A percentile compares a stretch with the other conserved stretches of the same genome.
Evolutionary conservation across 2,797 vertebrate species (phyloP).

Genomic region (Chelonia mydas): DNA sequence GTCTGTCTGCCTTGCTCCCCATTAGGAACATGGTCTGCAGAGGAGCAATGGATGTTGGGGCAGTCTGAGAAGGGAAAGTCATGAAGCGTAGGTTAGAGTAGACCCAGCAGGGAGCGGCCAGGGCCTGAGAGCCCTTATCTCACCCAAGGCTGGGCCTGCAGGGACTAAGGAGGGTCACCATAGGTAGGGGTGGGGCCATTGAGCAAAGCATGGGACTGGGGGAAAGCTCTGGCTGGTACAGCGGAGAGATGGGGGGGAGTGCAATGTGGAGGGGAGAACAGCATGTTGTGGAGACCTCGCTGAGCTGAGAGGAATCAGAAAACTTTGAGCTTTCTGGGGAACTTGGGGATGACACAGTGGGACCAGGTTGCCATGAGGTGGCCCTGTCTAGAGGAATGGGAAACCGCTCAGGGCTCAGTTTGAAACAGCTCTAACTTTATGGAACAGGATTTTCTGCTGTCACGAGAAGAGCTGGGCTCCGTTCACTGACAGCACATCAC

Average conservation of each 20-base stretch:
- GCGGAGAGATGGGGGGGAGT: too few relatives aligned
- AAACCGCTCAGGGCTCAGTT: not conserved
- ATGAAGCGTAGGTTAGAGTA: too few relatives aligned
- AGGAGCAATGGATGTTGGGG: too few relatives aligned
- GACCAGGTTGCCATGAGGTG: not conserved
- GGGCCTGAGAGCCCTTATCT: not conserved
- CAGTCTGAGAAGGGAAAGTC: too few relatives aligned
- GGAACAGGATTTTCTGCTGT: not conserved
- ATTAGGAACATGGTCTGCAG: not conserved
- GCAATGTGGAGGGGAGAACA: not conserved
- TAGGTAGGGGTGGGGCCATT: not conserved
- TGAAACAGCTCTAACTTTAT: not conserved
- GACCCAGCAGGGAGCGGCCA: too few relatives aligned
- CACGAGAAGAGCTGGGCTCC: not conserved
- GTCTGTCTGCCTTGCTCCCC: too few relatives aligned
- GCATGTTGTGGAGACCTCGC: fast-evolving
- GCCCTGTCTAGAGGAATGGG: not conserved
- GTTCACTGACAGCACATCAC: not conserved
- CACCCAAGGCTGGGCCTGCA: not conserved
- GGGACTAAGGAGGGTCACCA: too few relatives aligned
- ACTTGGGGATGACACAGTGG: not conserved
- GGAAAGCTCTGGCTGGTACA: not conserved
- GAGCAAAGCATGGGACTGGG: not conserved
- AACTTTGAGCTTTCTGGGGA: not conserved
- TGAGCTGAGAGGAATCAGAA: not conserved